Conservation (phyloP, 2,797 vertebrate genomes). For the Scolopax rusticola region DNA sequence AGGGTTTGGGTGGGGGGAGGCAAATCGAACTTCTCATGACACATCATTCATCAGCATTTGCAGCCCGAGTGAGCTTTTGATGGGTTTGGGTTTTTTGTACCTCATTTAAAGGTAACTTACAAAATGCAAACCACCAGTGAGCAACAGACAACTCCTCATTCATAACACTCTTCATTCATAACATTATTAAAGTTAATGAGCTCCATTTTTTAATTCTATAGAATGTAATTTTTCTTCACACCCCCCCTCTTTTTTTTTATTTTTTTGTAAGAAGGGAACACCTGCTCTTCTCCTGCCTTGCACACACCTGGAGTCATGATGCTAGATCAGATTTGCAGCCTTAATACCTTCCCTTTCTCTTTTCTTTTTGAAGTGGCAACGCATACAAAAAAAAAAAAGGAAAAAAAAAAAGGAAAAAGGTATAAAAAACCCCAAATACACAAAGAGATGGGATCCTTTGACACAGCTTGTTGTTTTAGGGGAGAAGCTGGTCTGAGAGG, state of each 20-base stretch:
- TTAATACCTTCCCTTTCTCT: not conserved
- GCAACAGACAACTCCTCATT: constrained; percentile 1
- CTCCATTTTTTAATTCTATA: constrained; percentile 23
- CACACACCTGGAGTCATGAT: rapidly evolving
- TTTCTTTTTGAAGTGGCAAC: not conserved
- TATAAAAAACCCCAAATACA: not conserved
- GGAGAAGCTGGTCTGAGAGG: not conserved
- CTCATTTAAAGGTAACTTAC: not conserved
- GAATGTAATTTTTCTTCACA: not conserved
- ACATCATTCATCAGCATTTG: not conserved
- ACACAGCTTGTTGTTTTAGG: not conserved
- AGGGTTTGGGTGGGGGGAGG: not conserved
- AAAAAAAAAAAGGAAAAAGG: not conserved
- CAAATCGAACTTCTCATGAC: not conserved
- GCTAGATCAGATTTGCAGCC: not conserved
- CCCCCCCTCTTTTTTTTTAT: rapidly evolving
- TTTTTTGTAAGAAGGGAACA: not conserved
- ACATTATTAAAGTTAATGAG: constrained; percentile 5
- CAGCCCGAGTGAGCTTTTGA: not conserved
- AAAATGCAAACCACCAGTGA: not conserved
- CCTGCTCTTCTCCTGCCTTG: constrained; percentile 17
- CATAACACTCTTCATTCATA: not conserved
- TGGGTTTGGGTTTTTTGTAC: not conserved
- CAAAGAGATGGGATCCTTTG: not conserved
- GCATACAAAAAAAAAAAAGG: not conserved